phyloP scores from a whole-genome alignment of 2,888 invertebrate genomes.

The Ectemnius cavifrons region DNA sequence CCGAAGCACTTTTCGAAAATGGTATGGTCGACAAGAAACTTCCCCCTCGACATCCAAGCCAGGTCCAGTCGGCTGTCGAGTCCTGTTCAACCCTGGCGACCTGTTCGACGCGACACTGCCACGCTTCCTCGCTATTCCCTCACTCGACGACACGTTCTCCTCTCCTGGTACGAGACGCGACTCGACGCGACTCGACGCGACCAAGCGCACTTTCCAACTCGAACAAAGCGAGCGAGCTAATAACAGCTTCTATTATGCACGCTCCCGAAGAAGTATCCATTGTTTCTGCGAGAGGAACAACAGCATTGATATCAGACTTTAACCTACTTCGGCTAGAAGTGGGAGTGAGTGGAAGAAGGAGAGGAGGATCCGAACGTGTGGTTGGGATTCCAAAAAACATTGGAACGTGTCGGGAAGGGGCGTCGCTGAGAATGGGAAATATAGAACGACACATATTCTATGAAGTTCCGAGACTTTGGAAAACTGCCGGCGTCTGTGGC shows the following conservation, averaged over 20 bases:
- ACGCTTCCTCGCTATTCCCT: not conserved
- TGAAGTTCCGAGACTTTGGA: conserved; percentile 4
- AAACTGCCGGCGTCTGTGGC: conserved; percentile 9
- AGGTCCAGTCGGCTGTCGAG: too few relatives aligned
- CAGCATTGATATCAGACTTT: too few relatives aligned
- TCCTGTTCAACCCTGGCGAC: too few relatives aligned
- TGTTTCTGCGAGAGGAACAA: too few relatives aligned
- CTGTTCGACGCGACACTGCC: not conserved
- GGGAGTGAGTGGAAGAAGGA: too few relatives aligned
- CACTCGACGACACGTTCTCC: not conserved
- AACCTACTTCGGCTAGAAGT: too few relatives aligned
- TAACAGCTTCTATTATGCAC: too few relatives aligned
- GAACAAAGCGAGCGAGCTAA: too few relatives aligned
- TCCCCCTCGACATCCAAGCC: conserved; percentile 16
- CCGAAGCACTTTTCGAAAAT: conserved; percentile 31
- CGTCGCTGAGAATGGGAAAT: not conserved
- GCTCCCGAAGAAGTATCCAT: too few relatives aligned
- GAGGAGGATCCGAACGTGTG: too few relatives aligned
- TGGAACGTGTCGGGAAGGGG: too few relatives aligned
- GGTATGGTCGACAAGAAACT: conserved; percentile 20
- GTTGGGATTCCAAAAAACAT: too few relatives aligned
- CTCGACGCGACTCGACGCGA: not conserved
- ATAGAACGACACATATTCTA: not conserved
- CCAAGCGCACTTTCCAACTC: not conserved
- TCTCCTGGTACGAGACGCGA: not conserved